Conservation (phyloP, 2,113 vertebrate genomes). For the Channa maculata region DNA sequence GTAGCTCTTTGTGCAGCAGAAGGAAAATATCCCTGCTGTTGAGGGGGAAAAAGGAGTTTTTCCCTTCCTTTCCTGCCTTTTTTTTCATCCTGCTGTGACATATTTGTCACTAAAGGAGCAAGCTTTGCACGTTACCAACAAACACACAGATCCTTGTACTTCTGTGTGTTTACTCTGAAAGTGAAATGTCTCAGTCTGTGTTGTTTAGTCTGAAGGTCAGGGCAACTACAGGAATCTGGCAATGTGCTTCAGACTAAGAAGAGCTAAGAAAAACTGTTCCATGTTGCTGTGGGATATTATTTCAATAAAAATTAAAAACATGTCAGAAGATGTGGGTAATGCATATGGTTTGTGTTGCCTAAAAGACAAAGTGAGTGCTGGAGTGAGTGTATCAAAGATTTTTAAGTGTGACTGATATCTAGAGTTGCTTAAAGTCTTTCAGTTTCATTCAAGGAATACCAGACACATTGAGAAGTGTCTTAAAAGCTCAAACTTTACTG, state of each 20-base stretch:
- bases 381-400: slow-evolving; percentile 18
- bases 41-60: slow-evolving; percentile 20
- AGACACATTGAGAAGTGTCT: not conserved
- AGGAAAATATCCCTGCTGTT: slow-evolving; percentile 54
- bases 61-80: slow-evolving; percentile 22
- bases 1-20: slow-evolving; percentile 71
- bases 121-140: slow-evolving; percentile 29
- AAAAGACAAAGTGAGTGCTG: slow-evolving; percentile 21
- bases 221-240: not conserved
- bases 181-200: not conserved
- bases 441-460: slow-evolving; percentile 1
- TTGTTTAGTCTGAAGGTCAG: not conserved
- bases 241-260: not conserved
- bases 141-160: not conserved
- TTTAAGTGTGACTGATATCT: slow-evolving; percentile 14
- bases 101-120: slow-evolving; percentile 34
- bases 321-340: not conserved
- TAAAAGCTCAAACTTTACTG: no score
- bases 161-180: not conserved
- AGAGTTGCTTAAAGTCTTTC: not conserved
- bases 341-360: not conserved
- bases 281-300: not conserved
- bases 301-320: not conserved
- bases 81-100: slow-evolving; percentile 22
- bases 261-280: not conserved